Evolutionary conservation across 2,888 invertebrate genomes (phyloP).

Genomic region (Dermolepida albohirtum): DNA sequence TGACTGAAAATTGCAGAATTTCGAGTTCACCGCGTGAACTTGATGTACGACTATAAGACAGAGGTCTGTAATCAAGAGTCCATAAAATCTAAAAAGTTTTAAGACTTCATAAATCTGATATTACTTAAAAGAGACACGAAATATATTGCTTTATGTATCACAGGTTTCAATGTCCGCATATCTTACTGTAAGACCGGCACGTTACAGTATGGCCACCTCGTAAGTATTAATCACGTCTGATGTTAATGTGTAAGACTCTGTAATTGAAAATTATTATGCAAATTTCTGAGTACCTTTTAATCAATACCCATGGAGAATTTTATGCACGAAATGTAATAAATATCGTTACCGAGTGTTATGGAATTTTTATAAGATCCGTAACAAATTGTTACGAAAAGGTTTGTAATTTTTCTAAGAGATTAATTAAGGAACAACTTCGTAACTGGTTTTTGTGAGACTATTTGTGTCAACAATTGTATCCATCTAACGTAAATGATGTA

Average conservation of each 20-base stretch:
- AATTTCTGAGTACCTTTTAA: constrained; percentile 5
- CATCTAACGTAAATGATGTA: too few species aligned
- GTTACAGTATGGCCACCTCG: constrained; percentile 9
- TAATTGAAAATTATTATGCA: constrained; percentile 24
- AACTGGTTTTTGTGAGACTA: too few species aligned
- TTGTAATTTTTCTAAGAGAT: too few species aligned
- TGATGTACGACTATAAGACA: constrained; percentile 17
- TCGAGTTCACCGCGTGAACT: constrained; percentile 13
- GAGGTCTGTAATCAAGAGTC: constrained; percentile 28
- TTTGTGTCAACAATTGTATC: too few species aligned
- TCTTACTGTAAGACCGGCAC: not conserved
- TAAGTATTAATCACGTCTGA: constrained; percentile 25
- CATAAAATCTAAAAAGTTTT: constrained; percentile 19
- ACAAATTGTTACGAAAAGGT: too few species aligned
- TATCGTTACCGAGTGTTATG: too few species aligned
- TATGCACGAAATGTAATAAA: too few species aligned
- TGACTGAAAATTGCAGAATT: constrained; percentile 1
- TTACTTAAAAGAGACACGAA: constrained; percentile 9
- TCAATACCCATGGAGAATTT: too few species aligned
- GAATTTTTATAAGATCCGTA: too few species aligned
- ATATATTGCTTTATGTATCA: constrained; percentile 27
- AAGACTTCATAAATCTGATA: constrained; percentile 24
- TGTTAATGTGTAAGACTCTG: constrained; percentile 13
- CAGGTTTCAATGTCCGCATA: constrained; percentile 9
- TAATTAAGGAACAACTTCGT: too few species aligned